phyloP scores from a whole-genome alignment of 2,113 vertebrate genomes.

The Mobula hypostoma region DNA sequence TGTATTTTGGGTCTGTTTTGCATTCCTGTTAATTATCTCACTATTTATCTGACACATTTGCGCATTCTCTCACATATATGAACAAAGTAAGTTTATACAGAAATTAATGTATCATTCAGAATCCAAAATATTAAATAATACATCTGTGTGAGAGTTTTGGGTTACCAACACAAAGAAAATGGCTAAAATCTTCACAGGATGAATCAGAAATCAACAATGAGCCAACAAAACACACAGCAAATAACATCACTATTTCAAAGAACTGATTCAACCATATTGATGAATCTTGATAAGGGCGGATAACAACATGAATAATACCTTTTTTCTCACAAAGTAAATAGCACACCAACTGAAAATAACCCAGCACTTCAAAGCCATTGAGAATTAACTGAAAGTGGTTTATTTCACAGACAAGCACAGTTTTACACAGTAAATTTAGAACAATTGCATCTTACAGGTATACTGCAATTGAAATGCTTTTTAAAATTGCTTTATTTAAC shows the following conservation, averaged over 20 bases:
- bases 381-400: background rate
- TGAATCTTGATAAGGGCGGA: background rate
- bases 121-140: background rate
- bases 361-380: background rate
- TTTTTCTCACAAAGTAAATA: background rate
- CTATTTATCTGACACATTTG: background rate
- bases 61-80: background rate
- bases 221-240: background rate
- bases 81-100: background rate
- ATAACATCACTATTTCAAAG: background rate
- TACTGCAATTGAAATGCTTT: background rate
- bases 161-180: background rate
- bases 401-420: background rate
- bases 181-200: background rate
- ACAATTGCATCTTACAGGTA: background rate
- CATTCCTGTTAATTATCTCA: background rate
- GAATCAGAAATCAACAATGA: background rate
- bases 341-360: background rate
- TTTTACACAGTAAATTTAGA: background rate
- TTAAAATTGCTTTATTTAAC: background rate
- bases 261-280: background rate
- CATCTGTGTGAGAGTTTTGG: background rate
- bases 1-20: background rate
- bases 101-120: background rate
- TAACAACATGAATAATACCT: too few species aligned